phyloP scores from a whole-genome alignment of 2,113 vertebrate genomes.

The Paradoxurus hermaphroditus region DNA sequence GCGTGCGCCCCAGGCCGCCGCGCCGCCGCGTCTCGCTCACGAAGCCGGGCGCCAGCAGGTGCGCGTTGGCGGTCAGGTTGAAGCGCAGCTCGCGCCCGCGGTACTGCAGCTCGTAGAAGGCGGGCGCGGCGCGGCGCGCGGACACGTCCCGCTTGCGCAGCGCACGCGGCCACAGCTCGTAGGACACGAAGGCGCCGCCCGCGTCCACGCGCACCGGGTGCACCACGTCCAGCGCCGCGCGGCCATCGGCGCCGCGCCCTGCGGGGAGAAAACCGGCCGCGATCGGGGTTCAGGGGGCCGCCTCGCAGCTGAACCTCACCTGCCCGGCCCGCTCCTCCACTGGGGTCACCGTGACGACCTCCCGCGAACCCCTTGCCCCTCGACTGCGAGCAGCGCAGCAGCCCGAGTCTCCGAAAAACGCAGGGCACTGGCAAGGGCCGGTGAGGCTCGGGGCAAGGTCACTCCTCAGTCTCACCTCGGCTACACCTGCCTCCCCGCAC shows the following conservation, averaged over 20 bases:
- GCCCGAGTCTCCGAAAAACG: neutral
- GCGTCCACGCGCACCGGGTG: conserved; percentile 91
- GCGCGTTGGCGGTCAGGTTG: conserved; percentile 90
- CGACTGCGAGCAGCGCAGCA: neutral
- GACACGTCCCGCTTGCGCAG: conserved; percentile 86
- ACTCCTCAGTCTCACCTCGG: neutral
- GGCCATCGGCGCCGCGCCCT: neutral
- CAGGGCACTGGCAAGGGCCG: neutral
- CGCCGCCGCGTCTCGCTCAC: conserved; percentile 88
- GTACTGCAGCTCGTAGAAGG: conserved; percentile 89
- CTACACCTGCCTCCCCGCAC: neutral
- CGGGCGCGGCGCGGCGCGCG: neutral
- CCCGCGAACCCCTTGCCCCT: neutral
- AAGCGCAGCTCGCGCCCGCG: conserved; percentile 86
- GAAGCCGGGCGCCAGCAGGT: conserved; percentile 90
- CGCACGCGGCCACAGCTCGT: conserved; percentile 87
- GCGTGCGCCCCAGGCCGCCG: conserved; percentile 80
- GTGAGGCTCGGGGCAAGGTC: neutral
- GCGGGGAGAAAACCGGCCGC: neutral
- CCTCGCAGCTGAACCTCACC: too few relatives aligned
- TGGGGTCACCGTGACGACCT: neutral
- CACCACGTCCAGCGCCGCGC: conserved; percentile 86
- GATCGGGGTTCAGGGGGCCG: neutral
- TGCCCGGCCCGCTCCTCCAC: neutral
- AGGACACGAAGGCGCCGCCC: conserved; percentile 91